A percentile compares a stretch with the other conserved stretches of the same genome.
Evolutionary conservation across 2,888 invertebrate species (phyloP).

Genomic region (Drosophila emarginata): DNA sequence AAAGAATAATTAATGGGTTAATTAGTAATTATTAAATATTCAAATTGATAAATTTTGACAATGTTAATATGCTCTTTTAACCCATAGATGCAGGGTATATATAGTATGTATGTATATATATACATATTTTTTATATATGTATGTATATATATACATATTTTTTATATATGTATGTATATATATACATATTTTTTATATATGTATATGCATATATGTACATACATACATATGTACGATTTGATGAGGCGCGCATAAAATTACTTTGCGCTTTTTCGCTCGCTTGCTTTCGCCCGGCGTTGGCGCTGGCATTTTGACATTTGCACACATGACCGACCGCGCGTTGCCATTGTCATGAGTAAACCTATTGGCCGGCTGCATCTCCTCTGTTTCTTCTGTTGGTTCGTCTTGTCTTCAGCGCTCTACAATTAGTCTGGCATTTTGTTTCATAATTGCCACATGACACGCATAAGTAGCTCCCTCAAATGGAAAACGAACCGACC

Average conservation of each 20-base stretch:
- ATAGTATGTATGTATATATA: too few species aligned
- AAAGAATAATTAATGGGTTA: too few species aligned
- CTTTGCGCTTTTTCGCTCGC: slow-evolving; percentile 56
- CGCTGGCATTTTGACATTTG: slow-evolving; percentile 57
- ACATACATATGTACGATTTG: slow-evolving; percentile 13
- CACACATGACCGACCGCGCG: slow-evolving; percentile 49
- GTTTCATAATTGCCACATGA: slow-evolving; percentile 64
- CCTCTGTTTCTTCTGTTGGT: slow-evolving; percentile 5
- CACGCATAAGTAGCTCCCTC: slow-evolving; percentile 58
- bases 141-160: neutral
- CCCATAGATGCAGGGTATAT: too few species aligned
- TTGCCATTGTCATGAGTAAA: slow-evolving; percentile 8
- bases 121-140: neutral
- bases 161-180: too few species aligned
- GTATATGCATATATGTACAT: too few species aligned
- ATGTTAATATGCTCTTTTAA: too few species aligned
- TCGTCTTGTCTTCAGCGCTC: slow-evolving; percentile 5
- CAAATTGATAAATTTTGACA: too few species aligned
- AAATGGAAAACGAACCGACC: slow-evolving; percentile 6
- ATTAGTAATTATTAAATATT: neutral
- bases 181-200: neutral
- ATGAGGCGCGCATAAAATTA: slow-evolving; percentile 49
- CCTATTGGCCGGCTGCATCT: slow-evolving; percentile 34
- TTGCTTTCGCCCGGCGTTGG: slow-evolving; percentile 41
- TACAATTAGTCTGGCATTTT: slow-evolving; percentile 64